Base-by-base conservation (phyloP, 2,797 vertebrate genomes). In the Chaenodraco wilsoni region DNA sequence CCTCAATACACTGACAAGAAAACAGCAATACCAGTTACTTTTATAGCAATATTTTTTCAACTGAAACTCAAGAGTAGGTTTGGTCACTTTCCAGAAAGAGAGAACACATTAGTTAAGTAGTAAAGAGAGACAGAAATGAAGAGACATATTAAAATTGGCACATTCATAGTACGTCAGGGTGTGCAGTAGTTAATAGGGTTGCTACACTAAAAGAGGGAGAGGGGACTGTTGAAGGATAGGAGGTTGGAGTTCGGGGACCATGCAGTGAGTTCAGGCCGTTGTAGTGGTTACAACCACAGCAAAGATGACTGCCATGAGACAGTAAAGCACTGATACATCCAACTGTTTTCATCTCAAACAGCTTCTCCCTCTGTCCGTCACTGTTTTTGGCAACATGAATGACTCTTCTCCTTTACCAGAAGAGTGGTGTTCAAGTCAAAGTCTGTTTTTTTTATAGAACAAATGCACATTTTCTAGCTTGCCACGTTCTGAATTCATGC, bases 1-100 rank as follows among this genome's bases (percentile, higher is more conserved):
- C 94, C 89, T 94, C 91, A 94, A 93, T 90, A 92, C 91, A 94
- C 86, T 78, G 88, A 92, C 92, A 83, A 89, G 82, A 92, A 67
- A 91, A 92, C 88, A 86, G 89, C 90, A 58, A 90, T 84, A 92
- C 87, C 87, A 89, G 84, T 87, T 84, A 93, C 84, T 86, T 83
- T 84, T 79, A 87, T 76, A 92, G 89, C 84, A 73, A 33, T 54
- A 27, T 54, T 44, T 45, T 49, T 21, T 87, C 79, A 88, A 86
- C 70, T 54, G 68, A 81, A 84, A 84, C 62, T 82, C 65, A 82
- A 85, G 69, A 83, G 59, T 37, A 79, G 65, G 77, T 90, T 90
- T 91, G 90, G 90, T 88, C 92, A 86, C 80, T 87, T 87, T 87
- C 86, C 84, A 88, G 88, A 89, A 82, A 81, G 71, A 79, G 78